phyloP scores from a whole-genome alignment of 64 coral and sea anemone species.

The Hydrozoanthus tunicans region DNA sequence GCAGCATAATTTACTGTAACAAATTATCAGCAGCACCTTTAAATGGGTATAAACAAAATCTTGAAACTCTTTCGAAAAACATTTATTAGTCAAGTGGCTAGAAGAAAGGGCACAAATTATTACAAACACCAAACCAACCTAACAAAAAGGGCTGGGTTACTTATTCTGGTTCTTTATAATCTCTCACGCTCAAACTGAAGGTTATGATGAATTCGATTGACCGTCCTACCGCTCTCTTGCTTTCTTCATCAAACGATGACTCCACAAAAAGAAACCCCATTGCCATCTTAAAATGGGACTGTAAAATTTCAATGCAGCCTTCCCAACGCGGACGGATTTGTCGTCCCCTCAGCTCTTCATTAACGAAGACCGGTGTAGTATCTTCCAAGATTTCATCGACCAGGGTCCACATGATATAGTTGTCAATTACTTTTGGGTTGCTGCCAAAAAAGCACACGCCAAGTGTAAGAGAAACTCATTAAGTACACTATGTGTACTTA shows the following conservation, averaged over 20 bases:
- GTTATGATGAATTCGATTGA: no score
- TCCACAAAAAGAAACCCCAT: slow-evolving; percentile 78
- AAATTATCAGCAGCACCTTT: no score
- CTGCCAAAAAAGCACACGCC: slow-evolving; percentile 12
- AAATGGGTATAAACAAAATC: no score
- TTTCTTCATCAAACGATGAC: slow-evolving; percentile 49
- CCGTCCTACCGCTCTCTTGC: slow-evolving; percentile 49
- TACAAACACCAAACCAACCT: no score
- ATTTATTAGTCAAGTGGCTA: no score
- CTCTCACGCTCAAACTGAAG: no score
- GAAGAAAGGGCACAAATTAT: no score
- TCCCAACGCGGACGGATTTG: slow-evolving; percentile 37
- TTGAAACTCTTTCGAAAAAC: no score
- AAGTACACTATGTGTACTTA: no score
- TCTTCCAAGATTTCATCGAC: slow-evolving; percentile 41
- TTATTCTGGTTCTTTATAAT: no score
- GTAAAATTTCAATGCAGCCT: slow-evolving; percentile 50
- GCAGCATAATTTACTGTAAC: no score
- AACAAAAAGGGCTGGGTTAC: no score
- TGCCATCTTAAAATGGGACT: slow-evolving; percentile 55
- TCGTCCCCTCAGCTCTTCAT: slow-evolving; percentile 25
- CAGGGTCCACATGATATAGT: slow-evolving; percentile 75
- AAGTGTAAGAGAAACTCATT: not conserved
- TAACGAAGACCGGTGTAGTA: slow-evolving; percentile 25
- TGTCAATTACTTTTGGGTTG: slow-evolving; percentile 54